Conservation (phyloP, 2,888 invertebrate species). For the Thyatira batis region DNA sequence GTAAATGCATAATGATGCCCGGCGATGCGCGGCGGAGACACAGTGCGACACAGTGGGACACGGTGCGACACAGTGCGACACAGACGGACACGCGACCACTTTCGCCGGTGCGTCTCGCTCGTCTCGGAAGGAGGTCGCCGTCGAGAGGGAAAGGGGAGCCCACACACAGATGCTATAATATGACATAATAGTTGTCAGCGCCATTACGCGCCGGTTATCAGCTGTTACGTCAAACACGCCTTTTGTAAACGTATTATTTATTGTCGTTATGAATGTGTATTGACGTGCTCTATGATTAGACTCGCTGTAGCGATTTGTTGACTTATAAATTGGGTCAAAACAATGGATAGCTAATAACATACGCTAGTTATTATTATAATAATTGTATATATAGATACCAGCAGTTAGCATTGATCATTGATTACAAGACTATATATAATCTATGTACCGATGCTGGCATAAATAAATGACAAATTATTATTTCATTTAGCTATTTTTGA, state of each 20-base stretch:
- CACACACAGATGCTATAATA: constrained; percentile 5
- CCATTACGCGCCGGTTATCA: neutral
- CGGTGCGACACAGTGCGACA: too few species aligned
- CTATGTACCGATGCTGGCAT: too few species aligned
- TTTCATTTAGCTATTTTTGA: too few species aligned
- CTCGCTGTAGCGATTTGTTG: too few species aligned
- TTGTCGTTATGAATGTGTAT: neutral
- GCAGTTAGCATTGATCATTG: too few species aligned
- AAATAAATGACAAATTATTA: too few species aligned
- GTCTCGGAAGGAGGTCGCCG: constrained; percentile 41
- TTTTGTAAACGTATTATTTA: neutral
- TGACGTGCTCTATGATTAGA: too few species aligned
- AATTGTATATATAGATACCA: too few species aligned
- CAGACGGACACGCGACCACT: constrained; percentile 28
- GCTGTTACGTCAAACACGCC: neutral
- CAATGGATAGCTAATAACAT: too few species aligned
- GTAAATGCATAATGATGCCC: constrained; percentile 8
- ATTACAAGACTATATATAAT: too few species aligned
- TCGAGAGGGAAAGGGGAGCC: constrained; percentile 46
- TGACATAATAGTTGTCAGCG: neutral
- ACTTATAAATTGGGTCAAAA: too few species aligned
- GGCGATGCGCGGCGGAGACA: neutral
- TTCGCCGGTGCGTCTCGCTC: constrained; percentile 32
- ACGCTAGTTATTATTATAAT: too few species aligned
- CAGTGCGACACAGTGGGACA: constrained; percentile 10